Base-by-base conservation (phyloP, 92 coral and sea anemone species). In the Actinernus sp. region DNA sequence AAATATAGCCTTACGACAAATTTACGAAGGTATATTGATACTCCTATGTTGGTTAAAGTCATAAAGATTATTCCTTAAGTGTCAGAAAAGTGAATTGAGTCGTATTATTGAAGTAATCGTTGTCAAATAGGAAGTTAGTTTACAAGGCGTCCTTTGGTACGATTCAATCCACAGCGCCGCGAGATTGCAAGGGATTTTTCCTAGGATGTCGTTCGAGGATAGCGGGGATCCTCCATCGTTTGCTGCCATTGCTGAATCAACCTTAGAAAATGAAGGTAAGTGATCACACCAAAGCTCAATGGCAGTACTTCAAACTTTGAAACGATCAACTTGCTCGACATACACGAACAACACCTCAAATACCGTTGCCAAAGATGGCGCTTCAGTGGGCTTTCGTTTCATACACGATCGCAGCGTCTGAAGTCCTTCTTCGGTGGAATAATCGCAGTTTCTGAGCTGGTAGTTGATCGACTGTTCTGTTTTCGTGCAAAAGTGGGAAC, bases 171-270 rank as follows among this genome's bases (percentile, higher is more conserved):
- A n/a, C n/a, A n/a, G n/a, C n/a, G n/a, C n/a, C n/a, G n/a, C n/a
- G n/a, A n/a, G n/a, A n/a, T n/a, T n/a, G n/a, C n/a, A n/a, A n/a
- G 54, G 53, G 49, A 52, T 58, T 31, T 78, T 29, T 69, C 24
- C 13, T 38, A 61, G 38, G 53, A 90, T 90, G 97, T 90, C 97
- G 33, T 86, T 90, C 61, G 90, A 61, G 58, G 93, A 90, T 34
- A 79, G 88, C 43, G 89, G 92, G 63, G 92, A 90, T 41, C 92
- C 86, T 3, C 86, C 97, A 22, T 82, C 88, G 14, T 84, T 81
- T 59, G 97, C 92, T 38, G 97, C 89, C 12, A 89, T 89, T 45
- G 83, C 96, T 25, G 93, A 81, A 57, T 90, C 97, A 22, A 81
- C 92, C 16, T 63, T 70, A 33, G 83, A 86, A 3, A 81, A 76